Base-by-base conservation (phyloP, 92 coral and sea anemone species). In the Bergia sp. region DNA sequence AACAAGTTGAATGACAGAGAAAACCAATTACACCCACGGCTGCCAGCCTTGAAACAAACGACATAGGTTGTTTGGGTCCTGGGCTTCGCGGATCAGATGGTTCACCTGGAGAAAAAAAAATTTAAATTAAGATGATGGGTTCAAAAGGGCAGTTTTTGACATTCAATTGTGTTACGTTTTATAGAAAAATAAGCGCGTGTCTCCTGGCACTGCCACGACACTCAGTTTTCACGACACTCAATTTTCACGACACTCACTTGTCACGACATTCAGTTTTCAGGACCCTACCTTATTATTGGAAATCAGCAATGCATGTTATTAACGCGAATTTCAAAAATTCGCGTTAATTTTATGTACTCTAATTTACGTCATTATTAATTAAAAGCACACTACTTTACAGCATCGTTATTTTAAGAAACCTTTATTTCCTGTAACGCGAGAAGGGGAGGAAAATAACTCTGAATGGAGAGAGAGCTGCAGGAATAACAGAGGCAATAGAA, bases 11-110 rank as follows among this genome's bases (percentile, higher is more conserved):
- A 21, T 3, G 69, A 4, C 69, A 61, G 69, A 6, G 3, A 61
- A 50, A 61, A 20, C 78, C 76, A 44, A 23, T 69, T 90, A 97
- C 15, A 97, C 94, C 99, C 99, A 97, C 4, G 99, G 98, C 90
- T 97, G 99, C 99, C 99, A 97, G 1, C 99, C 99, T 40, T 95
- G 85, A 82, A 95, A 97, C 77, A 97, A 86, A 9, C 96, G 89
- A 82, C 96, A 94, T 42, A 97, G 81, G 86, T 97, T 97, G 76
- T 97, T 97, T 0, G 97, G 92, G 73, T 97, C 99, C 92, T 83
- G 96, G 0, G 98, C 99, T 64, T 97, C 97, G 29, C 98, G 91
- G 75, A 97, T 97, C 73, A 97, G 93, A 74, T 95, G 99, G 79
- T 94, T 97, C 80, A 97, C 98, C 81, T 82, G 73, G 18, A 40